phyloP scores from a whole-genome alignment of 2,113 vertebrate species.

The Casuarius casuarius region DNA sequence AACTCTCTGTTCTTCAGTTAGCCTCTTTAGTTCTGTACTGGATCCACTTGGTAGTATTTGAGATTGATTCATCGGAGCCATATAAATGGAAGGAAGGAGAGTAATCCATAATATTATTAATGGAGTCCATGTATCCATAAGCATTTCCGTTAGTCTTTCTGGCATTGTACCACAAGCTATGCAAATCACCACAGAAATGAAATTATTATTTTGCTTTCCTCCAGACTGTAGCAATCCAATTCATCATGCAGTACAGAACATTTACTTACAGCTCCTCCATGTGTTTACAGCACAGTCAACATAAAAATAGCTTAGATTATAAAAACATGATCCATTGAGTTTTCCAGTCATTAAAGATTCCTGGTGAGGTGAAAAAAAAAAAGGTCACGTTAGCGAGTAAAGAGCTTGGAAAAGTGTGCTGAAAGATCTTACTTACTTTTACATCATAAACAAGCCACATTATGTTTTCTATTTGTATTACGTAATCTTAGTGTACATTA shows the following conservation, averaged over 20 bases:
- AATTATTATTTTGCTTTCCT: slow-evolving; percentile 89
- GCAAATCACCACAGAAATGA: slow-evolving; percentile 83
- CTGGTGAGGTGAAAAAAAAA: slow-evolving; percentile 63
- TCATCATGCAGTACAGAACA: slow-evolving; percentile 85
- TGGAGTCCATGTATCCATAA: slow-evolving; percentile 91
- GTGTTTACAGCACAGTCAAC: slow-evolving; percentile 79
- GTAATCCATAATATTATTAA: slow-evolving; percentile 97
- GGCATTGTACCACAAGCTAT: slow-evolving; percentile 87
- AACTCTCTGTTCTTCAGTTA: slow-evolving; percentile 90
- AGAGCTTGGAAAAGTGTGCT: background rate
- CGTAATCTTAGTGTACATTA: background rate
- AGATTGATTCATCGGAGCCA: slow-evolving; percentile 84
- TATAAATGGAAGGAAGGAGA: slow-evolving; percentile 84
- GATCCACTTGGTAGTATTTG: slow-evolving; percentile 84
- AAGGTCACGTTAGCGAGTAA: slow-evolving; percentile 3
- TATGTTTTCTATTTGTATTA: background rate
- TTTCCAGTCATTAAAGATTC: slow-evolving; percentile 78
- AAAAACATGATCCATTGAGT: slow-evolving; percentile 80
- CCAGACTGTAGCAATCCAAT: slow-evolving; percentile 82
- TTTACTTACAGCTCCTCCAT: slow-evolving; percentile 86
- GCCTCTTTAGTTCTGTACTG: slow-evolving; percentile 79
- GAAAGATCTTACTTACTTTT: background rate
- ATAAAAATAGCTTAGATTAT: slow-evolving; percentile 74
- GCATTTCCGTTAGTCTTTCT: slow-evolving; percentile 87
- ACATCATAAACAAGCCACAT: background rate